phyloP scores from a whole-genome alignment of 92 coral and sea anemone genomes.

The Epizoanthus stellaris region DNA sequence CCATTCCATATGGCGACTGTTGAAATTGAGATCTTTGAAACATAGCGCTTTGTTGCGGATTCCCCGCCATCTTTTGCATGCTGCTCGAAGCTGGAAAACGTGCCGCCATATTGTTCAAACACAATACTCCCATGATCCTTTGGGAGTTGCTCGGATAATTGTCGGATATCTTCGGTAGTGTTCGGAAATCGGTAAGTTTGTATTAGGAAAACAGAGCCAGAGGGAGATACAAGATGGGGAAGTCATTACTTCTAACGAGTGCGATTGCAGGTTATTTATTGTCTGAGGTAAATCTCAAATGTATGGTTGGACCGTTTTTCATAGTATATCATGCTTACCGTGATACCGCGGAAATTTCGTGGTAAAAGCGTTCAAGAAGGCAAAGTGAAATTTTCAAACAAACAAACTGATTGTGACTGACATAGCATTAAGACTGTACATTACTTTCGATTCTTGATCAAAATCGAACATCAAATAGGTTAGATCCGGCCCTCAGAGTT shows the following conservation, averaged over 20 bases:
- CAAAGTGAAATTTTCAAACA: too few relatives aligned
- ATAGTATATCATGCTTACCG: not conserved
- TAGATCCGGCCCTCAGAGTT: too few relatives aligned
- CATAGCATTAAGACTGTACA: too few relatives aligned
- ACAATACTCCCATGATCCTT: slow-evolving; percentile 68
- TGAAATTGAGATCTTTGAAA: slow-evolving; percentile 86
- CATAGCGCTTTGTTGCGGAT: slow-evolving; percentile 88
- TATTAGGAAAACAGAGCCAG: not conserved
- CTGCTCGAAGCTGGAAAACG: slow-evolving; percentile 92
- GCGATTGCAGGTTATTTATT: slow-evolving; percentile 5
- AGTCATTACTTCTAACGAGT: not conserved
- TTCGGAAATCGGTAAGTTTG: not conserved
- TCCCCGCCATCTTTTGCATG: slow-evolving; percentile 93
- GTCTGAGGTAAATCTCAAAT: slow-evolving; percentile 1
- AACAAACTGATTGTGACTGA: too few relatives aligned
- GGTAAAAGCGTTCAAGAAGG: too few relatives aligned
- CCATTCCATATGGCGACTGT: slow-evolving; percentile 81
- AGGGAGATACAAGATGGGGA: not conserved
- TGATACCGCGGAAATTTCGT: not conserved
- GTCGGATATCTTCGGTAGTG: slow-evolving; percentile 19
- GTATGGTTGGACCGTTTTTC: not conserved
- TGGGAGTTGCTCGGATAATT: slow-evolving; percentile 1
- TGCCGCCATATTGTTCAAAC: slow-evolving; percentile 87
- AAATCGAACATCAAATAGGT: too few relatives aligned
- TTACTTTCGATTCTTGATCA: too few relatives aligned